Base-by-base conservation (phyloP, 2,888 invertebrate genomes). In the Zelleria hepariella region DNA sequence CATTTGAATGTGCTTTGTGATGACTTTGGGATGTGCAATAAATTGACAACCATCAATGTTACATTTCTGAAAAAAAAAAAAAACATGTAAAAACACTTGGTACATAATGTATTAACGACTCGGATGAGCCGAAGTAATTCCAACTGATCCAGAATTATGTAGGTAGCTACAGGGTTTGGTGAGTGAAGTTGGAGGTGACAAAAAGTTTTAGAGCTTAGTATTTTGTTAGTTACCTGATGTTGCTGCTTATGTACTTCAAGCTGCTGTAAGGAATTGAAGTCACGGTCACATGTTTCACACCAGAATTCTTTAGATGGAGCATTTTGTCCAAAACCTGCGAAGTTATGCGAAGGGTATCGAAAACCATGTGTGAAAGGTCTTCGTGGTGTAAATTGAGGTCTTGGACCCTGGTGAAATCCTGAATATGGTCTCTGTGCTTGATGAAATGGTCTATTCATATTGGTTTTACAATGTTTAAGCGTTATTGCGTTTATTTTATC, bases 221-320 rank as follows among this genome's bases (percentile, higher is more conserved):
- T 21, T 52, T n/a, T n/a, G n/a, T 18, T 10, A 15, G 20, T 18
- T 27, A 89, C 89, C 81, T 91, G 91, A 80, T 98, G 97, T 68
- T 93, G 91, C n/a, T 85, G 80, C 64, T 91, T 84, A 77, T 98
- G 97, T 56, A 89, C 88, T 56, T 91, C 80, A 60, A 94, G 91
- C 61, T 91, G 84, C 24, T 91, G 89, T 58, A 85, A 70, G 0
- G 90, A 89, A 58, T 85, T 80, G 75, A 96, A 95, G 10, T 93
- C 92, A 73, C 93, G 90, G 69, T 96, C 95, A 79, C 97, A 98
- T n/a, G 93, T 90, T 72, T 95, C 95, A 80, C 95, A 95, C 78
- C 90, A 92, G 71, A 88, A 84, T 52, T 86, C 77, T 57, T 71
- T 23, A 5, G 26, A 23, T 8, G 25, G 49, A 23, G 4, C n/a